Evolutionary conservation across 2,797 vertebrate genomes (phyloP), one percentile per base, ranked within the genome.

Genomic region (Bradypus variegatus): DNA sequence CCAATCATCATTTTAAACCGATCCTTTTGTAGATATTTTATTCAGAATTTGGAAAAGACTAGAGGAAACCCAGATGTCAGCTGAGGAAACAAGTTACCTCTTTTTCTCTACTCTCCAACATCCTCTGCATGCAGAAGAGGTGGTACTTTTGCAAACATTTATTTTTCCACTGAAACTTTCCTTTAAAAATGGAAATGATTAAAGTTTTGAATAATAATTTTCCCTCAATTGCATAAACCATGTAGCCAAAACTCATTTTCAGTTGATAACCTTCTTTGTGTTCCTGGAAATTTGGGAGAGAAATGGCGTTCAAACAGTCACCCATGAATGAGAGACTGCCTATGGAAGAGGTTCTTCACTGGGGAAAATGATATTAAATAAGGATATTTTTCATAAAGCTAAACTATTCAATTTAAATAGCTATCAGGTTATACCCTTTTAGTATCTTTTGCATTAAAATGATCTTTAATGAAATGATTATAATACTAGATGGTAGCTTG

Each of bases 111-210:
- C 53, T 60, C 50, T 73, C 82, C 69, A 23, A 64, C 65, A n/a
- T 31, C 88, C 76, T 67, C 90, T 78, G 23, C 60, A 33, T 41
- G 64, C 86, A 88, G 69, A 91, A 93, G 83, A 88, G 79, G 84
- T 55, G 91, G 91, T 45, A 92, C 86, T 55, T 18, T 29, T 70
- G 29, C 7, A 53, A 87, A 94, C 88, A 95, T 96, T 95, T 91
- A 94, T 92, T 94, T 94, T 73, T 95, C 92, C 94, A 82, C 73
- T 91, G 91, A 92, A 95, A 91, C 41, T 86, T 85, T 73, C 50
- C 72, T 90, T 84, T 94, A 79, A 94, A 94, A 95, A 93, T 95
- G 92, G 94, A 93, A 95, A 94, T 88, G 86, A 94, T 94, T 95
- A 86, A 48, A 88, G 91, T 93, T 95, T 96, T 90, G 94, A 95